Conservation (phyloP, 1,140 invertebrate genomes). For the Eupeodes corollae region DNA sequence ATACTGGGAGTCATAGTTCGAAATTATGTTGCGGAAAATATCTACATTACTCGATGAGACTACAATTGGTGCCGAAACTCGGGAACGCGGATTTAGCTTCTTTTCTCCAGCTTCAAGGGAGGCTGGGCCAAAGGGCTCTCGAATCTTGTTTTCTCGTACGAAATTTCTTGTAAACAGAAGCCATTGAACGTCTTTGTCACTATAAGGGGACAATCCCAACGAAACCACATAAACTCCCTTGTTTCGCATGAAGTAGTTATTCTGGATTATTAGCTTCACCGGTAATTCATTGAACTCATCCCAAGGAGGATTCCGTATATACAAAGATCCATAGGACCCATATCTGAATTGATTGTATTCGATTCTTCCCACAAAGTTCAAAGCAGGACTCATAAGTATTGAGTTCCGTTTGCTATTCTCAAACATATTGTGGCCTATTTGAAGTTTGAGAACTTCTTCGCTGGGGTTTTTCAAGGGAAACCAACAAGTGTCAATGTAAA, state of each 20-base stretch:
- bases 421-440: constrained; percentile 79
- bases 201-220: constrained; percentile 77
- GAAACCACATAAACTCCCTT: constrained; percentile 77
- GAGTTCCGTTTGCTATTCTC: constrained; percentile 62
- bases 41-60: constrained; percentile 82
- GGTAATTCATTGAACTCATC: constrained; percentile 63
- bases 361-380: constrained; percentile 68
- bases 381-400: constrained; percentile 68
- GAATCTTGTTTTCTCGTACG: constrained; percentile 72
- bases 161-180: constrained; percentile 82
- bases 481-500: constrained; percentile 75
- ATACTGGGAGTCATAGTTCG: constrained; percentile 77
- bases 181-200: constrained; percentile 54
- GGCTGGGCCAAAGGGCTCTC: constrained; percentile 68
- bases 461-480: constrained; percentile 37
- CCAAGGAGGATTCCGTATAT: constrained; percentile 71
- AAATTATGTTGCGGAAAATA: constrained; percentile 82
- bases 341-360: constrained; percentile 80
- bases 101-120: constrained; percentile 43
- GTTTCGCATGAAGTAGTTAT: constrained; percentile 85
- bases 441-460: constrained; percentile 48
- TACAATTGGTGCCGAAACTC: constrained; percentile 80
- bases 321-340: constrained; percentile 70
- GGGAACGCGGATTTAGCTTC: constrained; percentile 66
- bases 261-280: constrained; percentile 61